Evolutionary conservation across 1,140 invertebrate genomes (phyloP), one percentile per base, ranked within the genome.

Genomic region (Apis cerana): DNA sequence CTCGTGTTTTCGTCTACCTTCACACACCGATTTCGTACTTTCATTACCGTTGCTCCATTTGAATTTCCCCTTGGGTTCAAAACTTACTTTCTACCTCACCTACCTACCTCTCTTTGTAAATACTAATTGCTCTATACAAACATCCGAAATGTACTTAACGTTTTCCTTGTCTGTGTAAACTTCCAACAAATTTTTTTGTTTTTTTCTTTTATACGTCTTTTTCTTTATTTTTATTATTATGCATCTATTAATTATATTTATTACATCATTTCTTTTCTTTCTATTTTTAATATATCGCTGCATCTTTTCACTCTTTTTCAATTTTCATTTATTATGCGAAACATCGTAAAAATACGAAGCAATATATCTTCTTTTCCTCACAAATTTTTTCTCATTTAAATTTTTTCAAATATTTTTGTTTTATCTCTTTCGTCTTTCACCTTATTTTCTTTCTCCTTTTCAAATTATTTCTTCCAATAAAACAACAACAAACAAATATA

Each of bases 121-220:
- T 92, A 92, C 90, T 92, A 93, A 93, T 91, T 92, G 89, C 91
- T 88, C 89, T 85, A 90, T 91, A 92, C 90, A 91, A 91, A 90
- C 91, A 88, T 82, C 87, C 82, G 79, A 89, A 92, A 90, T 88
- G 84, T 90, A 87, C 88, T 91, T 90, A 92, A 90, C 86, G 87
- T 90, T 27, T 61, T 56, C 23, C 56, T 61, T 75, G 52, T 33
- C 21, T 54, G 0, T 19, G 10, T 27, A 9, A 50, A 17, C 23
- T 70, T 17, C 11, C 23, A 58, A 21, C 2, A 10, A 67, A 4
- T 7, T 7, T 19, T 27, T 33, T n/a, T 65, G 17, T 15, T 13
- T 2, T 27, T 5, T 17, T 23, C 13, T 8, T 33, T 7, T 17
- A 12, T 21, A n/a, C 21, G 21, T 8, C 56, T 21, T 61, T n/a